A percentile compares a stretch with the other conserved stretches of the same genome.
phyloP scores from a whole-genome alignment of 2,113 vertebrate species.

The Cyprinus carpio region DNA sequence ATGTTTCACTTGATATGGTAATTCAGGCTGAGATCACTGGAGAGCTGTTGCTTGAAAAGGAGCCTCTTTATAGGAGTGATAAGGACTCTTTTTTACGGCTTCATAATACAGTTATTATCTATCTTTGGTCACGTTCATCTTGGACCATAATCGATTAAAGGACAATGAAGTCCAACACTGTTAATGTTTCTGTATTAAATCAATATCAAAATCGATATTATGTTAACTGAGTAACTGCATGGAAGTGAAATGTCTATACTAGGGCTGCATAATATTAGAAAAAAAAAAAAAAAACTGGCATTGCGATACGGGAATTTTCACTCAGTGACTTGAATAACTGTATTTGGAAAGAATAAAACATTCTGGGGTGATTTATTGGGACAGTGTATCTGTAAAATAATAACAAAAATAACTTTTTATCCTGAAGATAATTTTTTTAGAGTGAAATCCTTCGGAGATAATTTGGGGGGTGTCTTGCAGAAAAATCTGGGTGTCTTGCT shows the following conservation, averaged over 20 bases:
- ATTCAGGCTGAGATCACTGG: conserved; percentile 14
- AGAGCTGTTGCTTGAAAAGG: background rate
- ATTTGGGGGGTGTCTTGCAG: no score
- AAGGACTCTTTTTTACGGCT: conserved; percentile 18
- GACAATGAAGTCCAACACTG: background rate
- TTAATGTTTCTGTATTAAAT: conserved; percentile 23
- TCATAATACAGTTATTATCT: conserved; percentile 26
- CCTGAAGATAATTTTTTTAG: no score
- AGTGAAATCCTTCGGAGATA: no score
- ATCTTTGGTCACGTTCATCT: conserved; percentile 28
- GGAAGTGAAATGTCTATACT: background rate
- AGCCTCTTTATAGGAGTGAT: conserved; percentile 21
- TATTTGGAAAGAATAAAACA: background rate
- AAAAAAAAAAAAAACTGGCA: no score
- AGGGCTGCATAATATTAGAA: background rate
- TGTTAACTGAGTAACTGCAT: background rate
- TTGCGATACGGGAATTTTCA: background rate
- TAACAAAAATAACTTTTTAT: no score
- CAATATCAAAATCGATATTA: background rate
- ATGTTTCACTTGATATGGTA: conserved; percentile 43
- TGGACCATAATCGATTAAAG: background rate
- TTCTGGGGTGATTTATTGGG: no score
- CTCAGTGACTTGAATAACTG: background rate
- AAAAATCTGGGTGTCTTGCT: no score
- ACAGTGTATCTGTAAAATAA: no score